A percentile compares a stretch with the other conserved stretches of the same genome.
Evolutionary conservation across 2,888 invertebrate genomes (phyloP).

Genomic region (Aphrophora alni): DNA sequence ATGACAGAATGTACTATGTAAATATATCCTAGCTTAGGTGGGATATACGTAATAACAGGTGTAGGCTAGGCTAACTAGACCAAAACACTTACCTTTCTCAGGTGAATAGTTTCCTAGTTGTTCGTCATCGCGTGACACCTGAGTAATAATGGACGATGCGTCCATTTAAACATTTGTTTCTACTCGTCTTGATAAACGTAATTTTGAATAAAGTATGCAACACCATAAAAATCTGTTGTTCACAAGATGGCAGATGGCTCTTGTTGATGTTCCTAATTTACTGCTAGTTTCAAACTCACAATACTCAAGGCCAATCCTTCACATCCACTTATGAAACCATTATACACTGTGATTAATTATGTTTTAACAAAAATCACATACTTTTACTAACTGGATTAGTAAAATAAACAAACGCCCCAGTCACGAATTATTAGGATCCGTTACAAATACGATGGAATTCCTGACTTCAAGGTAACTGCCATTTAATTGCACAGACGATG

Average conservation of each 20-base stretch:
- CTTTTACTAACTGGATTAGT: background rate
- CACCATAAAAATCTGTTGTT: conserved; percentile 48
- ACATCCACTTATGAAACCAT: background rate
- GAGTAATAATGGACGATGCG: conserved; percentile 98
- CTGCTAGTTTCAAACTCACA: conserved; percentile 19
- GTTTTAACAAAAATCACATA: background rate
- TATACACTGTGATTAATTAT: background rate
- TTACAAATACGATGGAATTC: background rate
- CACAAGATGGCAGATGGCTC: conserved; percentile 53
- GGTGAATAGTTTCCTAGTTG: conserved; percentile 89
- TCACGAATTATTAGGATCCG: background rate
- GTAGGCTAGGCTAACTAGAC: conserved; percentile 34
- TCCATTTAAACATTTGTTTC: conserved; percentile 84
- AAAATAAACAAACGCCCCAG: background rate
- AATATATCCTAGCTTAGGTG: background rate
- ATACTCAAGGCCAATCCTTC: conserved; percentile 32
- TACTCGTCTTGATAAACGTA: conserved; percentile 42
- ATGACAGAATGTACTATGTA: background rate
- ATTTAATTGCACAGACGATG: background rate
- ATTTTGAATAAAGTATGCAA: conserved; percentile 45
- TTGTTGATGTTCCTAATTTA: conserved; percentile 50
- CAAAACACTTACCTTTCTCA: conserved; percentile 81
- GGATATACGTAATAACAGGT: conserved; percentile 36
- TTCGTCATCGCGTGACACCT: conserved; percentile 98
- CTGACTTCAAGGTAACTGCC: background rate